phyloP scores from a whole-genome alignment of 2,888 invertebrate genomes.

The Empis stercorea region DNA sequence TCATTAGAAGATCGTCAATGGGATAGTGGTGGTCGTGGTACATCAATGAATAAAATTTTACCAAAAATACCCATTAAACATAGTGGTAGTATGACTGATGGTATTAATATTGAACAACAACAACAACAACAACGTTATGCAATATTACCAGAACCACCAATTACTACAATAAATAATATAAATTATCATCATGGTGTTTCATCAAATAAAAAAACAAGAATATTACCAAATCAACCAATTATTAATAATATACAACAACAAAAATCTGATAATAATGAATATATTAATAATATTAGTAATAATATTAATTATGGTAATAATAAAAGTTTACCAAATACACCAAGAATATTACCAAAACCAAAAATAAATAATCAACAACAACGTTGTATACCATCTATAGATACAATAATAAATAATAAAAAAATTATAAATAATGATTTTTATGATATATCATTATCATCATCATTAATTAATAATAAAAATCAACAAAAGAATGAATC shows the following conservation, averaged over 20 bases:
- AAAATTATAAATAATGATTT: too few relatives aligned
- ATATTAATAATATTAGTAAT: not conserved
- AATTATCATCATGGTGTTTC: not conserved
- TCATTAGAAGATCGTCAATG: constrained; percentile 55
- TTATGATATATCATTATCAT: not conserved
- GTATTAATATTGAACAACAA: constrained; percentile 18
- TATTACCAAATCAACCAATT: too few relatives aligned
- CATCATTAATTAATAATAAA: not conserved
- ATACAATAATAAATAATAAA: not conserved
- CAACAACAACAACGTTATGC: constrained; percentile 19
- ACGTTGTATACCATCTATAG: constrained; percentile 13
- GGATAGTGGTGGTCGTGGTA: constrained; percentile 51
- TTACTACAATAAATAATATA: not conserved
- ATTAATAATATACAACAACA: too few relatives aligned
- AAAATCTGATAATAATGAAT: constrained; percentile 7
- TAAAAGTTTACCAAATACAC: constrained; percentile 6
- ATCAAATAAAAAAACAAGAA: constrained; percentile 16
- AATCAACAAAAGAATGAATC: not conserved
- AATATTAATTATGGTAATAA: not conserved
- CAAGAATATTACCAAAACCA: constrained; percentile 11
- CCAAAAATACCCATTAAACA: constrained; percentile 24
- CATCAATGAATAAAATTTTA: constrained; percentile 19
- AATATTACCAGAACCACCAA: constrained; percentile 13
- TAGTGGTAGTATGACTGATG: constrained; percentile 25
- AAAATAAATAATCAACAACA: constrained; percentile 2